Evolutionary conservation across 2,888 invertebrate genomes (phyloP), one percentile per base, ranked within the genome.

Genomic region (Ethmia dodecea): DNA sequence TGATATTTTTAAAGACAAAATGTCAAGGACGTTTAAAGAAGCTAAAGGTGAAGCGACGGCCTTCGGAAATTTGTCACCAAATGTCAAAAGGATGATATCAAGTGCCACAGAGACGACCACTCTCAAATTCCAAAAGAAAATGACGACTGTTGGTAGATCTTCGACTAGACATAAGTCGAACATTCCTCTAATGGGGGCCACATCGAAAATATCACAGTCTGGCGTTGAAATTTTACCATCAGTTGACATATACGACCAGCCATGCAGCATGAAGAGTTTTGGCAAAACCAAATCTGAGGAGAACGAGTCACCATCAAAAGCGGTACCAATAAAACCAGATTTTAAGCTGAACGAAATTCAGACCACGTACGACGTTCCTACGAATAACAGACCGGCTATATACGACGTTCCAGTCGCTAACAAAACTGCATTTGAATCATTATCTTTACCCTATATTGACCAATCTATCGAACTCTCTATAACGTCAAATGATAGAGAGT

Each of bases 11-110:
- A 72, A 60, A 52, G 61, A 65, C 31, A 72, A 68, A 61, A 52
- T 71, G 39, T 70, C 73, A 58, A 79, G 74, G 52, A 74, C 71
- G 46, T 60, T 76, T 35, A 76, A 67, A 54, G 83, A 83, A 42
- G 52, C 49, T 12, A 76, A 75, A 51, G 60, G 59, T 52, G 60
- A 80, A 36, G 52, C 65, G 35, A 54, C 69, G 1, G 60, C 81
- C 28, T 89, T 90, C 55, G 86, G 87, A 35, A 87, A 88, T 55
- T 72, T 90, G 9, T 90, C 90, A 11, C 89, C 89, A 3, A 89
- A 88, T 53, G 90, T 90, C 3, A 89, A 89, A 60, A 76, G 90
- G 44, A 89, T 90, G 74, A 78, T 90, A 42, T 88, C 89, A 3
- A 81, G 89, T 62, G 88, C 89, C 6, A 61, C 73, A 1, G 80